A percentile compares a stretch with the other conserved stretches of the same genome.
phyloP scores from a whole-genome alignment of 2,888 invertebrate genomes.

The Hyppa rectilinea region DNA sequence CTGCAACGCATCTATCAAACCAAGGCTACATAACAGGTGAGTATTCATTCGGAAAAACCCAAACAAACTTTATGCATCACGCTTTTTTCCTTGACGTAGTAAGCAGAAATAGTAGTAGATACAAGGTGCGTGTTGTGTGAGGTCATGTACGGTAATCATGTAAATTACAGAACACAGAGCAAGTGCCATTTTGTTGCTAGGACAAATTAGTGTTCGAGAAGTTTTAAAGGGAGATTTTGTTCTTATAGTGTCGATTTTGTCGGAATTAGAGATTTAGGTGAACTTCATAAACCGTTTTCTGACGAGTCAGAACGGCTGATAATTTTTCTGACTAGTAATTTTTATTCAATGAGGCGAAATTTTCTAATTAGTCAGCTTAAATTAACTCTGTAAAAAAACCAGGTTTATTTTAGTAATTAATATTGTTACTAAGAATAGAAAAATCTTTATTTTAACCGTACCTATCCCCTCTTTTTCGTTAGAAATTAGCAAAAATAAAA shows the following conservation, averaged over 20 bases:
- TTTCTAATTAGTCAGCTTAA: neutral
- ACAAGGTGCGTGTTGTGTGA: slow-evolving; percentile 39
- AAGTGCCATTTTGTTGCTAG: slow-evolving; percentile 25
- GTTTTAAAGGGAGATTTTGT: neutral
- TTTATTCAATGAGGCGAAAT: neutral
- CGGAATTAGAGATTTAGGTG: neutral
- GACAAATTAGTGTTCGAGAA: neutral
- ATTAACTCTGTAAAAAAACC: no score
- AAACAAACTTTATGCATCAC: slow-evolving; percentile 33
- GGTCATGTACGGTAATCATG: slow-evolving; percentile 57
- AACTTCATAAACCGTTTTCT: neutral
- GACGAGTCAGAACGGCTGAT: no score
- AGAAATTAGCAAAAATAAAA: no score
- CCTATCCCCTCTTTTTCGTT: neutral
- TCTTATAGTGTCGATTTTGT: no score
- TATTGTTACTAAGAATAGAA: neutral
- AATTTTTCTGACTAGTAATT: neutral
- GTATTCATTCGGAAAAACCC: slow-evolving; percentile 46
- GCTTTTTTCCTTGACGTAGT: slow-evolving; percentile 57
- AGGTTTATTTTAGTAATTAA: no score
- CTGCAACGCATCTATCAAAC: slow-evolving; percentile 6
- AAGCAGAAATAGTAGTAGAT: slow-evolving; percentile 41
- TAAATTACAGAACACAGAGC: slow-evolving; percentile 44
- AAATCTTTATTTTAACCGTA: neutral
- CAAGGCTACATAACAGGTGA: slow-evolving; percentile 25